Conservation (phyloP, 2,888 invertebrate species). For the Ariolimax columbianus region DNA sequence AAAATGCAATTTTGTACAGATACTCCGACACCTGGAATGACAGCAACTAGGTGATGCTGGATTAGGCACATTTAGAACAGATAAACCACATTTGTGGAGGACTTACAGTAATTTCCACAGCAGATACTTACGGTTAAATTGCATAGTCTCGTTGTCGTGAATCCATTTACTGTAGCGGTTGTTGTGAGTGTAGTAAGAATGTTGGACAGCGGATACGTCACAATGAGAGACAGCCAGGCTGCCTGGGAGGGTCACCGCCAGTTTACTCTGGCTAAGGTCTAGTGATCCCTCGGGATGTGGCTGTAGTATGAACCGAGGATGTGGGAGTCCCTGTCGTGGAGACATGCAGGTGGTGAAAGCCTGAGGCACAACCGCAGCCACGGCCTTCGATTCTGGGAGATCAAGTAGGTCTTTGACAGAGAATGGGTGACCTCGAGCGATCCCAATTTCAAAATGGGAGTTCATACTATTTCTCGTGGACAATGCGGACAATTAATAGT, state of each 20-base stretch:
- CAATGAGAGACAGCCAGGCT: conserved; percentile 27
- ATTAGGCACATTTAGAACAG: too few species aligned
- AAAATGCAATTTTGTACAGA: too few species aligned
- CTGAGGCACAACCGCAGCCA: conserved; percentile 54
- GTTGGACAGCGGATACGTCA: conserved; percentile 58
- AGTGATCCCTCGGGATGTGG: conserved; percentile 47
- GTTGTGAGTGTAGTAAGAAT: conserved; percentile 71
- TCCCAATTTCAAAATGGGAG: conserved; percentile 82
- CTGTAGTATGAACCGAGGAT: conserved; percentile 47
- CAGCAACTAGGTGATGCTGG: too few species aligned
- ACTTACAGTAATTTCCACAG: neutral
- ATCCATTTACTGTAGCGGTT: conserved; percentile 81
- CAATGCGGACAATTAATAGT: too few species aligned
- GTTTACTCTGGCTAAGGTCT: conserved; percentile 51
- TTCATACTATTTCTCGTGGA: too few species aligned
- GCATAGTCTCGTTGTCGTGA: conserved; percentile 73
- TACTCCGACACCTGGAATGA: too few species aligned
- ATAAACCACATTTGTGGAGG: too few species aligned
- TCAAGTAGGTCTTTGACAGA: conserved; percentile 96
- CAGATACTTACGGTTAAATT: conserved; percentile 61
- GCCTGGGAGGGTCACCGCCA: conserved; percentile 38
- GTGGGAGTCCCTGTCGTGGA: conserved; percentile 57
- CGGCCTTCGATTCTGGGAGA: conserved; percentile 84
- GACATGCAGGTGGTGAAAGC: conserved; percentile 47
- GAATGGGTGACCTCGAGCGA: conserved; percentile 88